Evolutionary conservation across 2,113 vertebrate genomes (phyloP).

Genomic region (Gila orcuttii): DNA sequence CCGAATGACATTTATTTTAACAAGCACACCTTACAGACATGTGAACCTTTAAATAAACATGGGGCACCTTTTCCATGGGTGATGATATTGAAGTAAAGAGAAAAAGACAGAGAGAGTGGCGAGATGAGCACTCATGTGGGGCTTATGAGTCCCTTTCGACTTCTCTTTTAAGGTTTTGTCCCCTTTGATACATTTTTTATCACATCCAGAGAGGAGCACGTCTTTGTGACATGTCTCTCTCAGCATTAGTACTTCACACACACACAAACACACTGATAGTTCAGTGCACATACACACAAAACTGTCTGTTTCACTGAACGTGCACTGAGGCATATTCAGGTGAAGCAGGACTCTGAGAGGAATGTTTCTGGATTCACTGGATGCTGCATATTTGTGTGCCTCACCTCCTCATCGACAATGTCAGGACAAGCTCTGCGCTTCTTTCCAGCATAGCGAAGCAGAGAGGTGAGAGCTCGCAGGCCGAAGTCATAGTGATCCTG

Average conservation of each 20-base stretch:
- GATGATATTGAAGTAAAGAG: slow-evolving; percentile 17
- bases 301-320: not conserved
- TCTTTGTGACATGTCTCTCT: slow-evolving; percentile 63
- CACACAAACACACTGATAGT: not conserved
- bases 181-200: slow-evolving; percentile 74
- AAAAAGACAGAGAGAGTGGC: not conserved
- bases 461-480: slow-evolving; percentile 85
- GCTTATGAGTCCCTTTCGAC: slow-evolving; percentile 64
- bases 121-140: slow-evolving; percentile 57
- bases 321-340: not conserved
- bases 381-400: slow-evolving; percentile 23
- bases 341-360: not conserved
- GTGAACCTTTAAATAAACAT: slow-evolving; percentile 40
- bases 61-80: slow-evolving; percentile 14
- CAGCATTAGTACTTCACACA: slow-evolving; percentile 53
- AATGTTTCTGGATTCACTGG: not conserved
- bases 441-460: slow-evolving; percentile 83
- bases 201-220: slow-evolving; percentile 65
- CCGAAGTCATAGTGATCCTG: slow-evolving; percentile 93
- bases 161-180: slow-evolving; percentile 68
- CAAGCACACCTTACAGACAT: not conserved
- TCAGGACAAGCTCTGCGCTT: slow-evolving; percentile 74
- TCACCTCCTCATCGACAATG: slow-evolving; percentile 83
- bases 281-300: not conserved
- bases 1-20: slow-evolving; percentile 36